These are phyloP conservation scores for Notocelia uddmanniana DNA, from an alignment of 2,888 invertebrate species.

Conservation along the genomic window DNA sequence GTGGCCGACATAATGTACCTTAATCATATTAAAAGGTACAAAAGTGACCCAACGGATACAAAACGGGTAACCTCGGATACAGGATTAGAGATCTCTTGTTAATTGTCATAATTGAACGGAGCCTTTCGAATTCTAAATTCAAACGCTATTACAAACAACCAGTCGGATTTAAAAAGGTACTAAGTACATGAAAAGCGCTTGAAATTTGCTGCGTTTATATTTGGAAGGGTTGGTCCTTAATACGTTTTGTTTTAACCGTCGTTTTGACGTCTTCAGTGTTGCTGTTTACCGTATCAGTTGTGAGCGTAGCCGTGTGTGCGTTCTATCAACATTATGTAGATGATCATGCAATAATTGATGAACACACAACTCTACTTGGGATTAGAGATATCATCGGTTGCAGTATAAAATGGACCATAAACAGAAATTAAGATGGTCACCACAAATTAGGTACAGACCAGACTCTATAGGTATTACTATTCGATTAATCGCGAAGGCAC, in stretches of 20 bases:
- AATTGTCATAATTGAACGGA: conserved; percentile 34
- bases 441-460: neutral
- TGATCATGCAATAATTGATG: conserved; percentile 18
- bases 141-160: neutral
- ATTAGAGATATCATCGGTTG: conserved; percentile 1
- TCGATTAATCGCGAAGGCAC: neutral
- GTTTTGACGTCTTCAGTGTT: conserved; percentile 27
- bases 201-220: neutral
- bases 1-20: conserved; percentile 2
- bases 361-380: conserved; percentile 5
- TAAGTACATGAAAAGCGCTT: neutral
- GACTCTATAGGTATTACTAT: neutral
- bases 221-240: neutral
- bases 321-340: conserved; percentile 17
- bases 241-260: neutral
- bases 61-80: conserved; percentile 25
- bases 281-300: conserved; percentile 25
- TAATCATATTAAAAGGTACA: conserved; percentile 23
- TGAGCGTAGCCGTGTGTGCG: neutral
- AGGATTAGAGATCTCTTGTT: conserved; percentile 31
- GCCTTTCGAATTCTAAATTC: conserved; percentile 1
- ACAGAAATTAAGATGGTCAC: too few relatives aligned
- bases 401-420: neutral
- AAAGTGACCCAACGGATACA: conserved; percentile 17
- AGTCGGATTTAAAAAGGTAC: neutral